Evolutionary conservation across 2,113 vertebrate genomes (phyloP).

Genomic region (Pyrgilauda ruficollis): DNA sequence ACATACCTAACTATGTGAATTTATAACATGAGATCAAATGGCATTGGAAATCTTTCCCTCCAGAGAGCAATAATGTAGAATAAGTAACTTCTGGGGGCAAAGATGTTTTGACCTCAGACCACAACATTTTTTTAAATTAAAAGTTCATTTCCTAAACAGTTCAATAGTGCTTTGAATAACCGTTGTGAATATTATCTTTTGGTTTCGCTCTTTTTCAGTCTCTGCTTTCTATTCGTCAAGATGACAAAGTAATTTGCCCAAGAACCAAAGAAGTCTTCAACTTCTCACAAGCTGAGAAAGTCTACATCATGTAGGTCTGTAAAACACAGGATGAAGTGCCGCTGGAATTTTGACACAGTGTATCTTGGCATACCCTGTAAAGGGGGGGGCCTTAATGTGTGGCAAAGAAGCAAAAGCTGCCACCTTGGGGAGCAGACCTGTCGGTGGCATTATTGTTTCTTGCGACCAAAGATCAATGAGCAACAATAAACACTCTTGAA

Average conservation of each 20-base stretch:
- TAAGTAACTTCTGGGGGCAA: neutral
- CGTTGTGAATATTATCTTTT: neutral
- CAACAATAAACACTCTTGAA: constrained; percentile 63
- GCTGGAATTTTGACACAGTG: constrained; percentile 53
- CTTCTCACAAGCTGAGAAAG: constrained; percentile 99
- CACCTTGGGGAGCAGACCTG: constrained; percentile 53
- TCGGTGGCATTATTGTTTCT: constrained; percentile 73
- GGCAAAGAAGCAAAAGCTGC: constrained; percentile 70
- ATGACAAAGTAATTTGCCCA: constrained; percentile 97
- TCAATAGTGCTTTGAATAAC: neutral
- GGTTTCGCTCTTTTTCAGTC: constrained; percentile 77
- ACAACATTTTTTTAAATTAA: neutral
- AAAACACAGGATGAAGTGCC: constrained; percentile 43
- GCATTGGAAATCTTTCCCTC: neutral
- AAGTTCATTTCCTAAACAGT: neutral
- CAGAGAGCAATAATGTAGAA: neutral
- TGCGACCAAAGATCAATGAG: constrained; percentile 82
- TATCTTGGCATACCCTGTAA: constrained; percentile 55
- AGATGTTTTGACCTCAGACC: neutral
- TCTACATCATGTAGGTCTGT: constrained; percentile 95
- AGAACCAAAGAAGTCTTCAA: constrained; percentile 99
- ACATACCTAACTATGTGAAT: neutral
- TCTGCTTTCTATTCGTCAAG: constrained; percentile 97
- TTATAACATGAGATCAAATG: neutral
- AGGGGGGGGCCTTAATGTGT: constrained; percentile 56